Evolutionary conservation across 1,140 invertebrate genomes (phyloP).

Genomic region (Venustaconcha ellipsiformis): DNA sequence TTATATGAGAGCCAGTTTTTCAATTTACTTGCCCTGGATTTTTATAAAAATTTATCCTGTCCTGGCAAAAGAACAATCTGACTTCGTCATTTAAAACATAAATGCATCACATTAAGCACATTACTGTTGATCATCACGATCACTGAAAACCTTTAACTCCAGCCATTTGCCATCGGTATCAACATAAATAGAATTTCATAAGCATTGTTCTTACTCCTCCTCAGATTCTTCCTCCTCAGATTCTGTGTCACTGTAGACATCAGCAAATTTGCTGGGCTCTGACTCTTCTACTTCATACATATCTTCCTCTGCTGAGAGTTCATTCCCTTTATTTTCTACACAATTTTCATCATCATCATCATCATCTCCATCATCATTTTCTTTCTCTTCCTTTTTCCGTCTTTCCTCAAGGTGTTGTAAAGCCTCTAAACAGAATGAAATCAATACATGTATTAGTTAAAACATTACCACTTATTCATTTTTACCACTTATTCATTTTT

Average conservation of each 20-base stretch:
- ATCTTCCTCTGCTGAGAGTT: conserved; percentile 36
- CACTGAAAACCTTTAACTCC: too few species aligned
- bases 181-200: background rate
- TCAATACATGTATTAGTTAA: background rate
- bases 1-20: too few species aligned
- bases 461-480: too few species aligned
- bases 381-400: conserved; percentile 28
- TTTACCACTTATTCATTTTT: too few species aligned
- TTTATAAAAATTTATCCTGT: too few species aligned
- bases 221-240: conserved; percentile 46
- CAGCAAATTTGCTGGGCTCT: conserved; percentile 38
- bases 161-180: too few species aligned
- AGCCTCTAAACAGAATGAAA: conserved; percentile 23
- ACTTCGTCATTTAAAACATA: too few species aligned
- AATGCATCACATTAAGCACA: too few species aligned
- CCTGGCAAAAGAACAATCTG: too few species aligned
- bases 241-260: conserved; percentile 53
- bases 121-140: too few species aligned
- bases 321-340: conserved; percentile 11
- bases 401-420: conserved; percentile 29
- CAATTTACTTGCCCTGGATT: too few species aligned
- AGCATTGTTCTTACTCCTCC: conserved; percentile 21
- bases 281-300: conserved; percentile 43
- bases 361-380: conserved; percentile 28
- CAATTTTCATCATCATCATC: conserved; percentile 9